Base-by-base conservation (phyloP, 2,888 invertebrate genomes). In the Panorpa germanica region DNA sequence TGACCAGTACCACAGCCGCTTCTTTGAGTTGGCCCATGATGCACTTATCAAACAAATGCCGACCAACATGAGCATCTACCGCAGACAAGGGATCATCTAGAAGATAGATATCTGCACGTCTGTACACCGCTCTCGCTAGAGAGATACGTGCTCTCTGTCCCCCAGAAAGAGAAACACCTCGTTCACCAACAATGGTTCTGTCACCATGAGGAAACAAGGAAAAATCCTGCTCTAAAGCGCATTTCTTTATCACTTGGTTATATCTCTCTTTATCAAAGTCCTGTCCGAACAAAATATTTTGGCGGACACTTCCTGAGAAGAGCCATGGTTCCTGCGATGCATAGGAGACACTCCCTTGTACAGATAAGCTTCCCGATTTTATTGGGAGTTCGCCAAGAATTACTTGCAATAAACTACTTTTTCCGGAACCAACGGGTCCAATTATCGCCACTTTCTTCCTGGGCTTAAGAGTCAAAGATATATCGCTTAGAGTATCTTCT, bases 311-410 rank as follows among this genome's bases (percentile, higher is more conserved):
- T 22, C 68, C 61, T 61, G 45, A 7, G 31, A 78, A 80, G 1
- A 80, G 49, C 88, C 90, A 91, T 0, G 90, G 78, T 46, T 88
- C 78, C 50, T 86, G 85, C 25, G 82, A 73, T 2, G 82, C 78
- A 46, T 88, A 90, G 1, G 74, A 70, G 1, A 77, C 58, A 4
- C 58, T 61, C 4, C 86, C 86, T 8, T 65, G 65, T 8, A 83
- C 59, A 44, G 63, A 59, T 7, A 83, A 51, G 2, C 53, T 55
- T 6, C 88, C 86, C 3, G 60, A 49, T n/a, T 50, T 44, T 3
- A 78, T 48, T 3, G 77, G 74, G 25, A 88, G 52, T 52, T 91
- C 90, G 29, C 70, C 68, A 10, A 90, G 54, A 23, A 85, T 50
- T 7, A 72, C 67, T 43, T 75, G 67, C 7, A 76, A 49, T n/a